Conservation (phyloP, 1,140 invertebrate genomes). For the Himalopsyche phryganea region DNA sequence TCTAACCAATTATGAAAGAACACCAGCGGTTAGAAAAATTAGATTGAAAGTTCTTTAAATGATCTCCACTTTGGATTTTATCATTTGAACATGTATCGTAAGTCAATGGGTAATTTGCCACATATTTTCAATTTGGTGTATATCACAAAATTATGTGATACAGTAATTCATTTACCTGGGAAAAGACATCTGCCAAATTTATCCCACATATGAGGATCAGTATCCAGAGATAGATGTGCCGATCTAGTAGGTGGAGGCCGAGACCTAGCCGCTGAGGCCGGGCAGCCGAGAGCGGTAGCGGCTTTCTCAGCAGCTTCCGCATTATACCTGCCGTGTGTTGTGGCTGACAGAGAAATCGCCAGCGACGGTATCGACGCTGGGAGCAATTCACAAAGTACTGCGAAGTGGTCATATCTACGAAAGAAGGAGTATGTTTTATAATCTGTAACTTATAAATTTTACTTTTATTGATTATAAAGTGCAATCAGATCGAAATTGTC, state of each 20-base stretch:
- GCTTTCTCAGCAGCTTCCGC: conserved; percentile 52
- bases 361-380: conserved; percentile 73
- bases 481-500: background rate
- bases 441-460: too few relatives aligned
- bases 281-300: conserved; percentile 57
- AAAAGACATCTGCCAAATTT: conserved; percentile 52
- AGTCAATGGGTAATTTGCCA: too few relatives aligned
- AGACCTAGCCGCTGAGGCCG: conserved; percentile 15
- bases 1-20: too few relatives aligned
- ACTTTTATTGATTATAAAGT: too few relatives aligned
- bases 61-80: too few relatives aligned
- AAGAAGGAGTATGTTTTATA: background rate
- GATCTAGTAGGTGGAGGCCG: conserved; percentile 1
- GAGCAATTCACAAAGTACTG: conserved; percentile 82
- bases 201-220: conserved; percentile 59
- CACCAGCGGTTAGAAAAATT: too few relatives aligned
- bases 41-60: too few relatives aligned
- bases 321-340: conserved; percentile 61
- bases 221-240: conserved; percentile 48
- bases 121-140: too few relatives aligned
- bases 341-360: conserved; percentile 58
- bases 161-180: too few relatives aligned
- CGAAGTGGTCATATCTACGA: conserved; percentile 81
- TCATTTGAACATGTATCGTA: too few relatives aligned
- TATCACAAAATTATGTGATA: too few relatives aligned